Base-by-base conservation (phyloP, 1,140 invertebrate genomes). In the Aphaenogaster rudis region DNA sequence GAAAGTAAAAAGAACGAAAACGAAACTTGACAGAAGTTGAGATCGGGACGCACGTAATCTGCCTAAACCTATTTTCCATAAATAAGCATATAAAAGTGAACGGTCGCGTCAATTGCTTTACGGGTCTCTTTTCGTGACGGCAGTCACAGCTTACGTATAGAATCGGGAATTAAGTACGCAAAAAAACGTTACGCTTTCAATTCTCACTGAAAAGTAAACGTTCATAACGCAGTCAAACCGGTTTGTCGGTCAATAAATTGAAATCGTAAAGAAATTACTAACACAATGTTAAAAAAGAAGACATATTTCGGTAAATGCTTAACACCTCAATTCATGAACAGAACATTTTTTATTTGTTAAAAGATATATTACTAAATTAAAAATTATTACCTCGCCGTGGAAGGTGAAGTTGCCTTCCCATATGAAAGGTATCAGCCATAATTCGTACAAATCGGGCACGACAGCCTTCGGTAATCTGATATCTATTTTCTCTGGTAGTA, bases 361-460 rank as follows among this genome's bases (percentile, higher is more conserved):
- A 15, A 48, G 15, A 17, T 17, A 45, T 17, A 45, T 9, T n/a
- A 13, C 2, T 21, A 36, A 84, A 63, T 50, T 39, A 42, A 42
- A n/a, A 91, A 50, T 17, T 59, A 50, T 33, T 50, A 98, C 97
- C 94, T 97, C 96, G 59, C 98, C 98, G 42, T 97, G 93, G 90
- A 98, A 98, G 4, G 97, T 98, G 88, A 98, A 98, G 93, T 98
- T 98, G 1, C 96, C 96, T 91, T 96, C 96, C 93, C 95, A 95
- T 61, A 98, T 96, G 88, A 97, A 97, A 0, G 98, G 98, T 45
- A 97, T 96, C 48, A 98, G 91, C 88, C 96, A 96, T 2, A 98
- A 93, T 69, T 97, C 96, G 91, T 98, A 98, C 3, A 96, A 96
- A 21, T 97, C 93, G 0, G 97, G 97, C 21, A 96, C 93, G 0